Evolutionary conservation across 1,140 invertebrate genomes (phyloP).

Genomic region (Ceratosolen solmsi): DNA sequence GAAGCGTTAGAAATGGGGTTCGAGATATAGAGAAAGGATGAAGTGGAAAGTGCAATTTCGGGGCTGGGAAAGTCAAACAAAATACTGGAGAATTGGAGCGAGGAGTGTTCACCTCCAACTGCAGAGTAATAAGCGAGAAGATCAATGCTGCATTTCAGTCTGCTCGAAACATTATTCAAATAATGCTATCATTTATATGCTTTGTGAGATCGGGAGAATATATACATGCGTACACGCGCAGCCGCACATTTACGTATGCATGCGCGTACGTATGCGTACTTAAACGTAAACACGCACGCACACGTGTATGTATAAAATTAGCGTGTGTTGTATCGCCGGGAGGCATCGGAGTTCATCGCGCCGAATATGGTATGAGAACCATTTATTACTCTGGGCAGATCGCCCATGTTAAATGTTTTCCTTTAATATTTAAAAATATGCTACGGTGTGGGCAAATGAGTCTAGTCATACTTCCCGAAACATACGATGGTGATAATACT

Average conservation of each 20-base stretch:
- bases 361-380: neutral
- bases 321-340: neutral
- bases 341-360: neutral
- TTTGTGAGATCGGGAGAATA: neutral
- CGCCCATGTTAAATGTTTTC: neutral
- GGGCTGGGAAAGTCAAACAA: conserved; percentile 40
- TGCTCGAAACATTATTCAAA: conserved; percentile 48
- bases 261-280: too few species aligned
- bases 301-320: neutral
- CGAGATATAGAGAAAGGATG: neutral
- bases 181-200: conserved; percentile 49
- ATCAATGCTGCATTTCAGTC: conserved; percentile 49
- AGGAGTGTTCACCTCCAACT: conserved; percentile 10
- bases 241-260: too few species aligned
- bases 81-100: conserved; percentile 11
- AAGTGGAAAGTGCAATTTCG: conserved; percentile 1
- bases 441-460: neutral
- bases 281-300: neutral
- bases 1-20: neutral
- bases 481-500: too few species aligned
- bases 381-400: neutral
- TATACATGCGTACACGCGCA: too few species aligned
- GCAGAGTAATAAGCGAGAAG: conserved; percentile 39
- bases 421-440: neutral
- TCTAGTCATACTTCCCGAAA: neutral